These are phyloP conservation scores for Maconellicoccus hirsutus DNA, from an alignment of 1,140 invertebrate genomes.

Conservation along the genomic window DNA sequence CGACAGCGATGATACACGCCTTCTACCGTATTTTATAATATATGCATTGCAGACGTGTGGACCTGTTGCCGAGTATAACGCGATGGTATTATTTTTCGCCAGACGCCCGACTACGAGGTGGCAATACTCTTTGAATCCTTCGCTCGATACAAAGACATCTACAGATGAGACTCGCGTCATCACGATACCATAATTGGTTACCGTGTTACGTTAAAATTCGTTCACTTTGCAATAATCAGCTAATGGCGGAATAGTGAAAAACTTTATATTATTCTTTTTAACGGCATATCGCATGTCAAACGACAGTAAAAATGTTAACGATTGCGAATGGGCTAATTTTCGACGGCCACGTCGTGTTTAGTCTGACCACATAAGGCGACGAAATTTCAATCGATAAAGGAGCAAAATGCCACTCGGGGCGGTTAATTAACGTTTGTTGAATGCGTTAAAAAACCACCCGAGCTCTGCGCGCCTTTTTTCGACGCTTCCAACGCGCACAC, in stretches of 20 bases:
- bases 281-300: slow-evolving; percentile 1
- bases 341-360: not conserved
- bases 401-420: not conserved
- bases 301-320: not conserved
- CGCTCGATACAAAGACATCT: too few relatives aligned
- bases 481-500: not conserved
- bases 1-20: not conserved
- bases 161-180: too few relatives aligned
- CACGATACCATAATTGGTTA: too few relatives aligned
- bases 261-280: not conserved
- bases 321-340: not conserved
- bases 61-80: not conserved
- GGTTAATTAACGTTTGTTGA: not conserved
- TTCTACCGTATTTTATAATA: not conserved
- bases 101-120: too few relatives aligned
- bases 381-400: not conserved
- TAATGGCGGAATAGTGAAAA: not conserved
- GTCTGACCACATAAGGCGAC: not conserved
- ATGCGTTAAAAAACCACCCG: not conserved
- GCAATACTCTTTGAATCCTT: too few relatives aligned
- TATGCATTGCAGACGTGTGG: not conserved
- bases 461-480: not conserved
- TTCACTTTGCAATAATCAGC: not conserved
- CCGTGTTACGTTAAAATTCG: not conserved
- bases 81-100: not conserved